Percentiles rank a stretch among this genome's conserved stretches.
These are phyloP conservation scores for Amblyopsis rosae DNA, from an alignment of 2,113 vertebrate genomes.

Conservation along the genomic window DNA sequence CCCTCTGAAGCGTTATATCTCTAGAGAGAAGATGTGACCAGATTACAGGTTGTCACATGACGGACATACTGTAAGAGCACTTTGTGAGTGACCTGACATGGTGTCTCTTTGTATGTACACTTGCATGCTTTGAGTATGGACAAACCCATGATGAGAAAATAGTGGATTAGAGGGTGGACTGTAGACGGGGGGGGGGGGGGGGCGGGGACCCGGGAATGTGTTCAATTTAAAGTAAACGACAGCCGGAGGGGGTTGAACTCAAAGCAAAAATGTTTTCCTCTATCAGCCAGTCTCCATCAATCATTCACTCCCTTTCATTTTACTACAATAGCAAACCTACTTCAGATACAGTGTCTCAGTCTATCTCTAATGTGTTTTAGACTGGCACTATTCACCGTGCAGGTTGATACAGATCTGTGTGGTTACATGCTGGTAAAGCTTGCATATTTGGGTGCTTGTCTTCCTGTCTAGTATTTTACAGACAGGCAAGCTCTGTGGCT, in stretches of 20 bases:
- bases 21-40: neutral
- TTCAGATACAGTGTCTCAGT: constrained; percentile 1
- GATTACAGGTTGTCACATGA: constrained; percentile 1
- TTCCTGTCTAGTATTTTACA: constrained; percentile 25
- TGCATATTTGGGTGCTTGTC: constrained; percentile 19
- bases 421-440: constrained; percentile 20
- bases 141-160: constrained; percentile 19
- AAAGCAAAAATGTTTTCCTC: neutral
- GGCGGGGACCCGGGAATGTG: constrained; percentile 20
- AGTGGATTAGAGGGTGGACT: constrained; percentile 4
- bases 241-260: neutral
- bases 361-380: constrained; percentile 10
- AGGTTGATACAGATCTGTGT: constrained; percentile 36
- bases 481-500: constrained; percentile 34
- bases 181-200: neutral
- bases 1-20: constrained; percentile 15
- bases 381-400: constrained; percentile 23
- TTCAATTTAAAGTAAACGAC: constrained; percentile 16
- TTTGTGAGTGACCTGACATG: neutral
- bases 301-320: neutral
- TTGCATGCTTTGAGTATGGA: neutral
- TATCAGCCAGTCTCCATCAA: neutral
- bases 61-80: neutral
- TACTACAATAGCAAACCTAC: constrained; percentile 8
- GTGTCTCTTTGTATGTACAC: neutral